Evolutionary conservation across 2,797 vertebrate genomes (phyloP).

Genomic region (Anas georgica): DNA sequence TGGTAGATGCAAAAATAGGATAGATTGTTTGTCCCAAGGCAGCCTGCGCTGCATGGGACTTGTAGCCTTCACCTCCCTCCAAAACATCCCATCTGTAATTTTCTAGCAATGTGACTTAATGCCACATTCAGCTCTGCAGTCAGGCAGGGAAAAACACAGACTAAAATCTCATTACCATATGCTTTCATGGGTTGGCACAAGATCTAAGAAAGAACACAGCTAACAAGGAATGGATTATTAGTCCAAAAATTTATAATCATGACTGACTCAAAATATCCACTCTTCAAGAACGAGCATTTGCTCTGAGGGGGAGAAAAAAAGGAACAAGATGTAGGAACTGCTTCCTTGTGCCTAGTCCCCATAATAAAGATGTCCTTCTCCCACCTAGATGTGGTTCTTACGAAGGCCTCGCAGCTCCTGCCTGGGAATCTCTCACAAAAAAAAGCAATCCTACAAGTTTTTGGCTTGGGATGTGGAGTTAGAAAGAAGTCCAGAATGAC

Average conservation of each 20-base stretch:
- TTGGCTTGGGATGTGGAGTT: neutral
- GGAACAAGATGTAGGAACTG: neutral
- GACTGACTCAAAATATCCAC: neutral
- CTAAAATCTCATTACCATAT: neutral
- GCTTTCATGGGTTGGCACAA: neutral
- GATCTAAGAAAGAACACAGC: neutral
- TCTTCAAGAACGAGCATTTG: neutral
- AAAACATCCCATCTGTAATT: neutral
- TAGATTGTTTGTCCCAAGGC: neutral
- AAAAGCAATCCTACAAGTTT: neutral
- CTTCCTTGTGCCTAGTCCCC: neutral
- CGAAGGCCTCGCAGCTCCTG: neutral
- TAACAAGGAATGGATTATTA: neutral
- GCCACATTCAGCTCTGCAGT: neutral
- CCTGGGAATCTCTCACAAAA: neutral
- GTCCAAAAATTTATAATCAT: neutral
- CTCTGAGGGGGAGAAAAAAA: neutral
- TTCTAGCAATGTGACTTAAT: neutral
- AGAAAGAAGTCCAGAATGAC: neutral
- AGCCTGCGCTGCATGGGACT: neutral
- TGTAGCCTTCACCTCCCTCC: neutral
- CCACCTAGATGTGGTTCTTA: neutral
- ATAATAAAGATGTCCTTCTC: neutral
- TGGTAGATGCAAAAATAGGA: neutral
- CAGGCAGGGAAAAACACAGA: neutral